Conservation (phyloP, 2,888 invertebrate genomes). For the Caenorhabditis sulstoni region DNA sequence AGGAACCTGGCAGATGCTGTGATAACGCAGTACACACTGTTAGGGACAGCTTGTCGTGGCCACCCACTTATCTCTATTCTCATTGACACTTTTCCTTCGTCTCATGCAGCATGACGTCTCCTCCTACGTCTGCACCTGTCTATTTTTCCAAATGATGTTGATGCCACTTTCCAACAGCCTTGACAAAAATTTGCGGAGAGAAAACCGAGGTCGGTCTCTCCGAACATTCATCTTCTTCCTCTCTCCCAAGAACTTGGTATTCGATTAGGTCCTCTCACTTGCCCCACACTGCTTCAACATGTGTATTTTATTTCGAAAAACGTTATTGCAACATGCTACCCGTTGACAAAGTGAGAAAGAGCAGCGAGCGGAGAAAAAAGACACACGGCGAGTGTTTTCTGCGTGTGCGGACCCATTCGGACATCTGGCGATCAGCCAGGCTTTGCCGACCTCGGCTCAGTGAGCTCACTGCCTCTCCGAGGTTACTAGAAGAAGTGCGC, state of each 20-base stretch:
- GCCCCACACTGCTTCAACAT: no score
- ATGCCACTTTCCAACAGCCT: constrained; percentile 1
- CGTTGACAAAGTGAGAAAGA: not conserved
- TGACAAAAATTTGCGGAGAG: not conserved
- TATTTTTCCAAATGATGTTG: not conserved
- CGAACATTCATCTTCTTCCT: not conserved
- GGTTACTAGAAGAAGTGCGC: constrained; percentile 53
- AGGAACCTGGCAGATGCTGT: no score
- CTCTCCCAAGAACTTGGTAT: not conserved
- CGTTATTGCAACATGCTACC: constrained; percentile 1
- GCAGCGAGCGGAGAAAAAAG: constrained; percentile 10
- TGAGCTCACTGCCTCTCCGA: constrained; percentile 17
- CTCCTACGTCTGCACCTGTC: not conserved
- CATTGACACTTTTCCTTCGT: not conserved
- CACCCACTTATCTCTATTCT: constrained; percentile 6
- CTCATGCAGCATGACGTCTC: not conserved
- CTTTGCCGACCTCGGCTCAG: constrained; percentile 39
- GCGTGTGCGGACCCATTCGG: constrained; percentile 4
- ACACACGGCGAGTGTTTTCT: not conserved
- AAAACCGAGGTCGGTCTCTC: constrained; percentile 1
- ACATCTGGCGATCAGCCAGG: constrained; percentile 34
- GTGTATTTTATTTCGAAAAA: not conserved
- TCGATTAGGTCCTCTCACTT: no score
- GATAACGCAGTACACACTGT: no score
- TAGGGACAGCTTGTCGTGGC: not conserved